Conservation (phyloP, 1,140 invertebrate genomes). For the Procambarus clarkii region DNA sequence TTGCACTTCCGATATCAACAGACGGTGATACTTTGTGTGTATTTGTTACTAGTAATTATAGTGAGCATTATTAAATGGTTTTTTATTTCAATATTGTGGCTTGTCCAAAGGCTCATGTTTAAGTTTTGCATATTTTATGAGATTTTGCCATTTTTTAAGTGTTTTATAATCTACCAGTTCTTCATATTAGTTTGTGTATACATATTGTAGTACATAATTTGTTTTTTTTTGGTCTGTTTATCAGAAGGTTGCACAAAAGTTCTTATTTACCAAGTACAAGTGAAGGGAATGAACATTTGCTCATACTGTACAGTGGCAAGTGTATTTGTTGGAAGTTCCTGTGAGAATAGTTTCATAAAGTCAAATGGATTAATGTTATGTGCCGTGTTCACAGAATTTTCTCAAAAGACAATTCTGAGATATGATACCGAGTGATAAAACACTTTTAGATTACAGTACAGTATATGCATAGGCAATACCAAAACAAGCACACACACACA, state of each 20-base stretch:
- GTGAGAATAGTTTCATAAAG: no score
- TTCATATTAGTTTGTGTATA: neutral
- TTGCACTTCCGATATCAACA: neutral
- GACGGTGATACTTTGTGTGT: neutral
- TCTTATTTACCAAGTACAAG: neutral
- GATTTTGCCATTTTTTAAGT: neutral
- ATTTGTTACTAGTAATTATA: neutral
- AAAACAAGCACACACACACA: no score
- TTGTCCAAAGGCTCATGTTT: neutral
- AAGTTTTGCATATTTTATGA: neutral
- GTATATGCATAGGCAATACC: no score
- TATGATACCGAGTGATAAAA: no score
- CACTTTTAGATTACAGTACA: no score
- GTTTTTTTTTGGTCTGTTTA: neutral
- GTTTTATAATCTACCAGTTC: neutral
- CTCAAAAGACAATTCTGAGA: no score
- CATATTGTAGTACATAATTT: neutral
- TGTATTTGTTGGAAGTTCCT: no score
- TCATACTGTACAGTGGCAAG: no score
- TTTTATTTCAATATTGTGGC: neutral
- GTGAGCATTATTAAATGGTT: neutral
- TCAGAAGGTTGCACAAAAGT: neutral
- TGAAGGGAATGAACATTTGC: neutral
- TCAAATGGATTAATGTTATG: no score
- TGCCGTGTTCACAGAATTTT: no score